Base-by-base conservation (phyloP, 2,888 invertebrate species). In the Drosophila hamatofila region DNA sequence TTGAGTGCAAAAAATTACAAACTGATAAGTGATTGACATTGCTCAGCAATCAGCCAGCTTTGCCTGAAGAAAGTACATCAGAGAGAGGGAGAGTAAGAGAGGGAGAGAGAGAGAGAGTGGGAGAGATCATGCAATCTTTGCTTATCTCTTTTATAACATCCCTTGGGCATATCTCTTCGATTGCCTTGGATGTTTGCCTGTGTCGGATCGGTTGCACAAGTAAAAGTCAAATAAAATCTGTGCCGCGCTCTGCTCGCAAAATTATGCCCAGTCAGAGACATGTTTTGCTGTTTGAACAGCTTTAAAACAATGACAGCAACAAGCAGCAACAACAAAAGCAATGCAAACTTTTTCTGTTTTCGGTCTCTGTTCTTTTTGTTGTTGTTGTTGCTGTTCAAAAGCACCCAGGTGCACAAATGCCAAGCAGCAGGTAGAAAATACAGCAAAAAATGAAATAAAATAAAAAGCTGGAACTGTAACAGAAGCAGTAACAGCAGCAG, bases 381-480 rank as follows among this genome's bases (percentile, higher is more conserved):
- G 0, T n/a, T 41, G 12, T 11, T 41, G 41, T 41, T 42, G 21
- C 21, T 48, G 48, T n/a, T 30, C 6, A 27, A 61, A 27, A 60
- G 64, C 68, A 30, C 72, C 73, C 90, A 90, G 89, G 83, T 90
- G 89, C 81, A 75, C 67, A 66, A 83, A 77, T 78, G 87, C 39
- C 70, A 55, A 71, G 49, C 68, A 14, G 5, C 30, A 52, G 51
- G 23, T 21, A 30, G 16, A 30, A 55, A 55, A 8, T 9, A 12
- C 18, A 25, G 54, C 25, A 16, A 30, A 21, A 42, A 42, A 42
- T 21, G 21, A 39, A 39, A 35, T 16, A 54, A 48, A 78, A 78
- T 62, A 79, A 57, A 73, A 64, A 76, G 48, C 64, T 61, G 44
- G 56, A 54, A 58, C 57, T 52, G 57, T 51, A 80, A 70, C 80